Base-by-base conservation (phyloP, 2,888 invertebrate genomes). In the Odontocolon sp. region DNA sequence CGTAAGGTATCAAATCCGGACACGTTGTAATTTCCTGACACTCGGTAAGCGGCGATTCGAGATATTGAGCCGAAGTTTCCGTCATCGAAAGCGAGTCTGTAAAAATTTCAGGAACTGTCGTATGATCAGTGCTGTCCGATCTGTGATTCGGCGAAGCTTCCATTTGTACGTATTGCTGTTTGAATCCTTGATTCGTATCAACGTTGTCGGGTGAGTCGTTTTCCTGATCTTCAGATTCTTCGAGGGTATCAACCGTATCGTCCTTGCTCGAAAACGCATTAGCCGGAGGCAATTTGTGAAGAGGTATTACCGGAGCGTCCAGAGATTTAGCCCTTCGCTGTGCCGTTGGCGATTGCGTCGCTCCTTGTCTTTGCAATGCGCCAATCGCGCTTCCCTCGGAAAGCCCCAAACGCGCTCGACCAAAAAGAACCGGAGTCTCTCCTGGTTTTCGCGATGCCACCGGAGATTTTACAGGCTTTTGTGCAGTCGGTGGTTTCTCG, bases 201-300 rank as follows among this genome's bases (percentile, higher is more conserved):
- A 33, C 61, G 0, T 33, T 64, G 2, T 68, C 72, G 26, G 31
- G 16, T 18, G 79, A 78, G 8, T 47, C 50, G 16, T 54, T 88
- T 93, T 93, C 83, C 92, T 93, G 80, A 5, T 82, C 82, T 38
- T 86, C 84, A 9, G 72, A 77, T 87, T 94, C 94, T 80, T 95
- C 95, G 73, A 93, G 93, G 83, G 94, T 94, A 82, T 95, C 96
- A 0, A 97, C 94, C 0, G 97, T 97, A 87, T 97, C 97, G 87
- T 97, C 97, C 91, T 96, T 96, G 21, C 96, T 96, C 1, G 96
- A 97, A 88, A 96, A 96, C 0, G 96, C 95, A 90, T 96, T 96
- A 89, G 95, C 94, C 4, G 96, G 95, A 11, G 96, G 96, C 42
- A 97, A 90, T 84, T 94, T 92, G 88, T 95, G 95, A 28, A 96